Conservation (phyloP, 2,113 vertebrate species). For the Chaenogobius annularis region DNA sequence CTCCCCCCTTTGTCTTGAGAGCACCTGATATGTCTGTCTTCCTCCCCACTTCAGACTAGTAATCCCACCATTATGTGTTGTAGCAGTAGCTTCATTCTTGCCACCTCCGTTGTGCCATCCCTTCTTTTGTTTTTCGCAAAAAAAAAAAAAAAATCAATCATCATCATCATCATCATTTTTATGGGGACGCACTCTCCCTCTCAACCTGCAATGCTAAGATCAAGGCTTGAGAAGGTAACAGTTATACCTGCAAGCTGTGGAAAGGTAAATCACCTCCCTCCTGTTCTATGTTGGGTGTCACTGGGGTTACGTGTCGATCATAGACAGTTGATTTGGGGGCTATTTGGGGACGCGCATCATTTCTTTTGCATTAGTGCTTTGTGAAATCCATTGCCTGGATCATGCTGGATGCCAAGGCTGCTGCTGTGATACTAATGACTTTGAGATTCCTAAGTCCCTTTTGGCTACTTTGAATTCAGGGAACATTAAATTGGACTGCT, state of each 20-base stretch:
- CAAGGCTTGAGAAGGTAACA: conserved; percentile 74
- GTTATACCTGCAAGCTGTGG: conserved; percentile 69
- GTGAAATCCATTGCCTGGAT: conserved; percentile 77
- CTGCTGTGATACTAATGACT: conserved; percentile 71
- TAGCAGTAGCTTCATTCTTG: conserved; percentile 73
- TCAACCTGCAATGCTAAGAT: conserved; percentile 68
- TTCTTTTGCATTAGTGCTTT: conserved; percentile 73
- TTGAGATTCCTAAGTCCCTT: conserved; percentile 52
- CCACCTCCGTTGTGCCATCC: conserved; percentile 62
- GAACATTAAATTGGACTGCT: conserved; percentile 65
- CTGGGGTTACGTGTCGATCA: conserved; percentile 62
- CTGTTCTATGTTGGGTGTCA: conserved; percentile 74
- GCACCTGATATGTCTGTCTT: conserved; percentile 72
- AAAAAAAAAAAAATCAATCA: conserved; percentile 9
- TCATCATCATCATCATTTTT: conserved; percentile 49
- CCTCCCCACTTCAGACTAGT: conserved; percentile 59
- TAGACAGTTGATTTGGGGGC: conserved; percentile 54
- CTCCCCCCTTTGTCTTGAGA: conserved; percentile 78
- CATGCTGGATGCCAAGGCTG: conserved; percentile 77
- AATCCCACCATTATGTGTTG: conserved; percentile 61
- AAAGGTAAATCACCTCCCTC: conserved; percentile 76
- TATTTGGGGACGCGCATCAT: conserved; percentile 56
- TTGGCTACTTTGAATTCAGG: conserved; percentile 57
- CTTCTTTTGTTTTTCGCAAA: conserved; percentile 56
- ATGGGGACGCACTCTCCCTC: conserved; percentile 60